Evolutionary conservation across 2,113 vertebrate species (phyloP).

Genomic region (Xenopus borealis): DNA sequence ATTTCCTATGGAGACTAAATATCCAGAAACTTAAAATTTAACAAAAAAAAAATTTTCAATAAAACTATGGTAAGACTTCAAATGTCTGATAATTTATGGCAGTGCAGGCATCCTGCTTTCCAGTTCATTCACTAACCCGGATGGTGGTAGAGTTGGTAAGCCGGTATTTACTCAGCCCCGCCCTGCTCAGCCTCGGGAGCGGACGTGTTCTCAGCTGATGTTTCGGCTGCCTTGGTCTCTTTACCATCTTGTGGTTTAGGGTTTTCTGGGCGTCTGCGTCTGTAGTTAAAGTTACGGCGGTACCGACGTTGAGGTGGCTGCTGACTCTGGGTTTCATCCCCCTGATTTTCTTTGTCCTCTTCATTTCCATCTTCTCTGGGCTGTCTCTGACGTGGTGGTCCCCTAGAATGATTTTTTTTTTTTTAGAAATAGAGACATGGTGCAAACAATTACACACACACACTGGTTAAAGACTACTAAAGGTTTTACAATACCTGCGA

Average conservation of each 20-base stretch:
- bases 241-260: slow-evolving; percentile 92
- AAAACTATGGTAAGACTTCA: background rate
- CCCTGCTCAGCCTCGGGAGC: slow-evolving; percentile 99
- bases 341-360: slow-evolving; percentile 97
- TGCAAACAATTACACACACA: no score
- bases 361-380: slow-evolving; percentile 85
- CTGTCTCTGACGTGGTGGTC: slow-evolving; percentile 93
- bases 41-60: background rate
- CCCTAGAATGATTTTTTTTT: slow-evolving; percentile 61
- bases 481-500: slow-evolving; percentile 64
- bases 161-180: slow-evolving; percentile 95
- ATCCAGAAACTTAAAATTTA: background rate
- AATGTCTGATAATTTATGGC: background rate
- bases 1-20: background rate
- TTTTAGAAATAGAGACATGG: no score
- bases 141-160: slow-evolving; percentile 96
- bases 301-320: slow-evolving; percentile 93
- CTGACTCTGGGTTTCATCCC: slow-evolving; percentile 87
- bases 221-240: slow-evolving; percentile 91
- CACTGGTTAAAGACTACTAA: no score
- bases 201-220: slow-evolving; percentile 93
- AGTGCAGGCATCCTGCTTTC: background rate
- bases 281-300: slow-evolving; percentile 94
- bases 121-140: slow-evolving; percentile 71
- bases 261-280: slow-evolving; percentile 92